phyloP scores from a whole-genome alignment of 2,888 invertebrate genomes.

The Parascotia fuliginaria region DNA sequence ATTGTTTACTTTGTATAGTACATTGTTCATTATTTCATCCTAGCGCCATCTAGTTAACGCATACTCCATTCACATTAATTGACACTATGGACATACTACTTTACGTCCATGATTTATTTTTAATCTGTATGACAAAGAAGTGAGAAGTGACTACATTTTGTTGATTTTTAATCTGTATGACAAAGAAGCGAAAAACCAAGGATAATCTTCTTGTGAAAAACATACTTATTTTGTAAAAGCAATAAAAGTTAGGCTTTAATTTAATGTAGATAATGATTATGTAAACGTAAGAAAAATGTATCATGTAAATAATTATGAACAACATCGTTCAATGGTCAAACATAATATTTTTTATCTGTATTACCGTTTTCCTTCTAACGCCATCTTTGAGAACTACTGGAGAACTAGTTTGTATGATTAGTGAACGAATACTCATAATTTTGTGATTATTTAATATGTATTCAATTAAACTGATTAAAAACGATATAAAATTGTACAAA shows the following conservation, averaged over 20 bases:
- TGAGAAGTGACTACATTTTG: no score
- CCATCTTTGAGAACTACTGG: constrained; percentile 12
- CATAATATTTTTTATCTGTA: constrained; percentile 13
- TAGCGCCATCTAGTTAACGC: no score
- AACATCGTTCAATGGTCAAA: not conserved
- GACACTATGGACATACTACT: no score
- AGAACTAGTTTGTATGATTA: not conserved
- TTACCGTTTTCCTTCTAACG: constrained; percentile 1
- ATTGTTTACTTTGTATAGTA: no score
- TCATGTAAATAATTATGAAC: not conserved
- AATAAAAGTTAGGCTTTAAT: no score
- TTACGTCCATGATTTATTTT: no score
- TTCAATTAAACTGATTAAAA: not conserved
- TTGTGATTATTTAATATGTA: constrained; percentile 10
- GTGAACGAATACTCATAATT: constrained; percentile 26
- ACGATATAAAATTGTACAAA: not conserved
- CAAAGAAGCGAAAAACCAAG: not conserved
- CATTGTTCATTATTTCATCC: no score
- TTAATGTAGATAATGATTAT: no score
- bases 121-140: no score
- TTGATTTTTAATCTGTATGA: not conserved
- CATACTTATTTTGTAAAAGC: no score
- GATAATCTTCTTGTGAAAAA: no score
- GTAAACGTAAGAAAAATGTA: not conserved
- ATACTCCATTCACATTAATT: no score